A percentile compares a stretch with the other conserved stretches of the same genome.
Conservation (phyloP, 2,113 vertebrate genomes). For the Rallus limicola region DNA sequence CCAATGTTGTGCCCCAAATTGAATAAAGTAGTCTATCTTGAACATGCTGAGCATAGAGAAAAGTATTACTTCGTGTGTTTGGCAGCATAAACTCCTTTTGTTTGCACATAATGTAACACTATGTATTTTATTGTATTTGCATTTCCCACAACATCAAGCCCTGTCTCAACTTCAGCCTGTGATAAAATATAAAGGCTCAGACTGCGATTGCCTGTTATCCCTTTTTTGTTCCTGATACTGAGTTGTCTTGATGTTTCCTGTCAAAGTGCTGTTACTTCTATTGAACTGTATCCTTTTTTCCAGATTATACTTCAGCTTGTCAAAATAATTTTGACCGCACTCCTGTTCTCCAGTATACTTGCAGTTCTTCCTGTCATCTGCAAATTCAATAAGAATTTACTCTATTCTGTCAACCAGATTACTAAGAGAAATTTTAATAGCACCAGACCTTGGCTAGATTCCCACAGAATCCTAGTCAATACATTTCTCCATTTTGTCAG, state of each 20-base stretch:
- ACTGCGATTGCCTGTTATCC: neutral
- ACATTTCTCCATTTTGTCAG: neutral
- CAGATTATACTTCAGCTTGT: neutral
- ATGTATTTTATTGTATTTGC: neutral
- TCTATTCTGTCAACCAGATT: neutral
- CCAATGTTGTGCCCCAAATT: neutral
- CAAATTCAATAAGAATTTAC: neutral
- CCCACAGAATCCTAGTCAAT: neutral
- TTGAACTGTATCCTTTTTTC: neutral
- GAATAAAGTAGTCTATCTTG: neutral
- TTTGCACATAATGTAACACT: neutral
- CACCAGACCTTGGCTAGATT: neutral
- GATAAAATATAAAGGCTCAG: neutral
- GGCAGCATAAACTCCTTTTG: neutral
- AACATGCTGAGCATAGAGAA: neutral
- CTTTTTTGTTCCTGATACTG: neutral
- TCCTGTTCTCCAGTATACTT: neutral
- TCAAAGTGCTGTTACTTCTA: neutral
- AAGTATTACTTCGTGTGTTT: neutral
- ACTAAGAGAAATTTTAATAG: neutral
- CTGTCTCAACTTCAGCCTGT: neutral
- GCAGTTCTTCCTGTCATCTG: neutral
- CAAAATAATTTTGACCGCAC: neutral
- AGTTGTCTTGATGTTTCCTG: neutral
- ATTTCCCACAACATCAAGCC: neutral